Conservation (phyloP, 35 echinoderm and acorn worm genomes). For the Patiria miniata region DNA sequence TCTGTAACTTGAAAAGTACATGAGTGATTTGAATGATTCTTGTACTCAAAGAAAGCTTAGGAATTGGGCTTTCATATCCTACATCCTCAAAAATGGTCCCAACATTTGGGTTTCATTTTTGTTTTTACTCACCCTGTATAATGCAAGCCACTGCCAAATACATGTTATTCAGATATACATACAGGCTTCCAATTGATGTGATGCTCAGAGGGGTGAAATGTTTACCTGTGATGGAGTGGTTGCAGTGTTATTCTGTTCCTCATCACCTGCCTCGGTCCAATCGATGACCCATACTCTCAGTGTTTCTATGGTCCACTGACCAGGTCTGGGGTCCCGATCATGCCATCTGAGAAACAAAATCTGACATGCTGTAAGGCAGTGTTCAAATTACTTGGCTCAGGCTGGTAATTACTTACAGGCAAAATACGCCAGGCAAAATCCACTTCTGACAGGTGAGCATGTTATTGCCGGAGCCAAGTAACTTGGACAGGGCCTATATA, state of each 20-base stretch:
- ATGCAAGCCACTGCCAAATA: too few species aligned
- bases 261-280: background rate
- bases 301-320: background rate
- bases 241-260: background rate
- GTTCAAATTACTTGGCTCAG: background rate
- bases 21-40: too few species aligned
- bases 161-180: too few species aligned
- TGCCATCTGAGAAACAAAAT: background rate
- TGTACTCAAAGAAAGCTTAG: too few species aligned
- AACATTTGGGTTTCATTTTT: too few species aligned
- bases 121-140: too few species aligned
- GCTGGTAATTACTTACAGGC: background rate
- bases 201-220: too few species aligned
- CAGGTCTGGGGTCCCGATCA: background rate
- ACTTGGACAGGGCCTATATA: background rate
- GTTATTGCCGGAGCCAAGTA: background rate
- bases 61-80: too few species aligned
- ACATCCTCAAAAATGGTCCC: too few species aligned
- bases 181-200: too few species aligned
- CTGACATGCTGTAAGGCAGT: too few species aligned
- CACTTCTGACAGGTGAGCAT: background rate
- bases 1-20: too few species aligned
- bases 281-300: slow-evolving; percentile 10
- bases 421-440: background rate
- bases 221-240: slow-evolving; percentile 2